Base-by-base conservation (phyloP, 37 sponge, comb jelly and placozoan genomes). In the Mnemiopsis leidyi region DNA sequence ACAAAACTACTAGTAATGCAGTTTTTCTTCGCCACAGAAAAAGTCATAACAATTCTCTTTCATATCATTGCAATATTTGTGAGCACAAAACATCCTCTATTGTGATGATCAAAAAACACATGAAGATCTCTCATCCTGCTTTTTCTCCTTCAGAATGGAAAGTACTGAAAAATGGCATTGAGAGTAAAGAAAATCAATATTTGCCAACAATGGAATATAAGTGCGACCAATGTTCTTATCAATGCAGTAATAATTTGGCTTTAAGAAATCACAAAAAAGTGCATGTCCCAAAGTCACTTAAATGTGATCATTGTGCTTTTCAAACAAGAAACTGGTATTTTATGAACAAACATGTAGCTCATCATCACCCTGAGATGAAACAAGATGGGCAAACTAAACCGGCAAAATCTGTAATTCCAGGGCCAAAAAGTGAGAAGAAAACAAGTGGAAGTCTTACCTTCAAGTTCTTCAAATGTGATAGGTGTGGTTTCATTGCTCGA, bases 381-480 rank as follows among this genome's bases (percentile, higher is more conserved):
- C 1, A 33, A 1, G 61, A 48, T 48, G 61, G 61, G 61, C 61
- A 48, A 48, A 48, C 9, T 48, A 48, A 48, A 13, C 26, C 9
- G 1, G 18, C 26, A 21, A 34, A 26, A 77, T 32, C 79, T 33
- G 3, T 0, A 31, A 21, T 36, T 34, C 29, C 29, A 69, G 24
- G 24, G 2, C 68, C 68, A 61, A 69, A 69, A 20, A 69, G 28
- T 28, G 73, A 69, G 73, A 21, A 69, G n/a, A 21, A 69, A 25
- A 3, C 73, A 69, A 48, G 61, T 48, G 36, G 18, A 3, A 34
- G 32, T 32, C 32, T 77, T 0, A 77, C 79, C 16, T 77, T 77
- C 36, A 77, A 77, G 18, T 77, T 77, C 33, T 77, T 77, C 18
- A 77, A 77, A 32, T 77, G 79, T 77, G 79, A 77, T 77, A 28